Evolutionary conservation across 2,888 invertebrate genomes (phyloP), one percentile per base, ranked within the genome.

Genomic region (Sinopyrophorus schimmeli): DNA sequence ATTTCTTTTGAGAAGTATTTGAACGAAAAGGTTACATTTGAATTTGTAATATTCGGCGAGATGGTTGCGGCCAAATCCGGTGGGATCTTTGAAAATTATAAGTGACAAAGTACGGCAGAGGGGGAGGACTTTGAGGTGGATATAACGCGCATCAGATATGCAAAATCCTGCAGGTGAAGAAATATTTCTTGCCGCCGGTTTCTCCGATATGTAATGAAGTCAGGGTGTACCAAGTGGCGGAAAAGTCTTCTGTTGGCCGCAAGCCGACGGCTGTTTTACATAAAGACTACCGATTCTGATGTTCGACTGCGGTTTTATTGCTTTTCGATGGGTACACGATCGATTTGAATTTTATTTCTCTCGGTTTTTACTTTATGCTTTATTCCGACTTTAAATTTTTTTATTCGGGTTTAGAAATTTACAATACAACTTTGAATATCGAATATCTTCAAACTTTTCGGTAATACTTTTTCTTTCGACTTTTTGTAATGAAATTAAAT

Each of bases 101-200:
- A 56, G 59, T 58, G 61, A 63, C 61, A 63, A 64, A 64, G 60
- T 60, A 60, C 59, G 56, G n/a, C n/a, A n/a, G n/a, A n/a, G n/a
- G n/a, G n/a, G n/a, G 56, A 58, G 54, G 54, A 58, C 59, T 55
- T 42, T 38, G 51, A 48, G 53, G 54, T 55, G 55, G 59, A 54
- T 58, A 61, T 60, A 52, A 53, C 38, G 47, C 55, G 57, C 57
- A 60, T 59, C 61, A 62, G 58, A 62, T 60, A 63, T 64, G 60
- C 59, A 53, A 58, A 59, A 61, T 57, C 61, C 60, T 54, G 57
- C 59, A 62, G 64, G 61, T 62, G 56, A 53, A 58, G 42, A 57
- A 61, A 60, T 59, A 62, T 62, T 60, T 55, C 53, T 53, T 55
- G 55, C 55, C 42, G 55, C 55, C 53, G 60, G 56, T 60, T 46